Conservation (phyloP, 2,888 invertebrate genomes). For the Lepetodrilus schrolli region DNA sequence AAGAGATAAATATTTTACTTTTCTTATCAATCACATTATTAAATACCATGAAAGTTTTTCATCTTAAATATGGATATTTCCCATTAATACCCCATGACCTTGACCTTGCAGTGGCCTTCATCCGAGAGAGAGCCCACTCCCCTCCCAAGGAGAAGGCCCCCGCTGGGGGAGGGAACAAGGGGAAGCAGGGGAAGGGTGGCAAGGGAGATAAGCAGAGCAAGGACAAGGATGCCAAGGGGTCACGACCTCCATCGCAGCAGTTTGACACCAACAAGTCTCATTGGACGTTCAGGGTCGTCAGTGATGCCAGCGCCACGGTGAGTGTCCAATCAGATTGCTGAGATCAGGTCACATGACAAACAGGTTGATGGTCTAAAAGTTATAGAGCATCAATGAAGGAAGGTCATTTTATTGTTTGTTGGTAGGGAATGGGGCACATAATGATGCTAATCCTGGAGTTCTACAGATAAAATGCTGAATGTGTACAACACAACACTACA, state of each 20-base stretch:
- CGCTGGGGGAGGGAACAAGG: slow-evolving; percentile 52
- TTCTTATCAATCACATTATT: no score
- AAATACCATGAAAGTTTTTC: no score
- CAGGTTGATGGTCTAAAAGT: no score
- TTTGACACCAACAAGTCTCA: slow-evolving; percentile 74
- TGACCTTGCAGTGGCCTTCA: slow-evolving; percentile 58
- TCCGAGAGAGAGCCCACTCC: slow-evolving; percentile 61
- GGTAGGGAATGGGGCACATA: no score
- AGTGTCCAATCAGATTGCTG: slow-evolving; percentile 46
- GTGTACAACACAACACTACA: no score
- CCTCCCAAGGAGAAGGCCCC: slow-evolving; percentile 65
- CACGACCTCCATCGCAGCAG: slow-evolving; percentile 71
- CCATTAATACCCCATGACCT: no score
- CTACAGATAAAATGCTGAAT: neutral
- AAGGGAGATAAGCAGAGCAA: slow-evolving; percentile 67
- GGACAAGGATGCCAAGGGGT: slow-evolving; percentile 60
- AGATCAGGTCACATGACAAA: no score
- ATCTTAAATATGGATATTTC: no score
- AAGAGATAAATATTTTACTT: no score
- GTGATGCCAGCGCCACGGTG: slow-evolving; percentile 70
- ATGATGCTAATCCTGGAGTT: no score
- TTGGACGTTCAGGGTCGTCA: slow-evolving; percentile 73
- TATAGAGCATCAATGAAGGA: no score
- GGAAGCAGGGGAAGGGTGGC: slow-evolving; percentile 59
- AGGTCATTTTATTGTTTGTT: neutral